These are phyloP conservation scores for Ernsta delagoae DNA, from an alignment of 2,888 invertebrate genomes.

Conservation along the genomic window DNA sequence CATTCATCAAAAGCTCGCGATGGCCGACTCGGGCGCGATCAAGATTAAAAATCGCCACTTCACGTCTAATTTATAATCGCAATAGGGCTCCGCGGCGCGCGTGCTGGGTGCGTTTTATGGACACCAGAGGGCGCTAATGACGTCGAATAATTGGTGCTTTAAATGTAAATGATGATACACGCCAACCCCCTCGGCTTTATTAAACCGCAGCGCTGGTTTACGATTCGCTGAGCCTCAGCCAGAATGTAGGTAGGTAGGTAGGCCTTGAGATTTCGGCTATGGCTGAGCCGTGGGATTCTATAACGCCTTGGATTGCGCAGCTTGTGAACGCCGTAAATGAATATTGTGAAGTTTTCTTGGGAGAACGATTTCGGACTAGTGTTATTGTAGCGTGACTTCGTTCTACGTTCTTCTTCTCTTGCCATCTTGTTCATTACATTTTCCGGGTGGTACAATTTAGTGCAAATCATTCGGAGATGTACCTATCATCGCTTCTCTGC, in stretches of 20 bases:
- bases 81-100: constrained; percentile 65
- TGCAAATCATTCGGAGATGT: too few species aligned
- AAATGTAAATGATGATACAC: constrained; percentile 83
- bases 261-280: neutral
- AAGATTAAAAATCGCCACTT: constrained; percentile 76
- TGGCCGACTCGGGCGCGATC: constrained; percentile 39
- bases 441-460: too few species aligned
- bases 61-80: constrained; percentile 78
- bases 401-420: too few species aligned
- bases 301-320: too few species aligned
- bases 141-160: constrained; percentile 84
- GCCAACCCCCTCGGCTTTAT: constrained; percentile 70
- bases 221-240: constrained; percentile 28
- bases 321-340: too few species aligned
- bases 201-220: constrained; percentile 69
- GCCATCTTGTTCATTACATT: too few species aligned
- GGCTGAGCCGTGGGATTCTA: neutral
- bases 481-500: too few species aligned
- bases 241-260: neutral
- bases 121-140: constrained; percentile 81
- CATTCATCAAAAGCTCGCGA: neutral
- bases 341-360: too few species aligned
- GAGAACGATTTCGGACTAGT: too few species aligned
- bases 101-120: constrained; percentile 83
- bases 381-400: too few species aligned